Percentiles rank a stretch among this genome's conserved stretches.
Evolutionary conservation across 1,140 invertebrate genomes (phyloP).

Genomic region (Halictus rubicundus): DNA sequence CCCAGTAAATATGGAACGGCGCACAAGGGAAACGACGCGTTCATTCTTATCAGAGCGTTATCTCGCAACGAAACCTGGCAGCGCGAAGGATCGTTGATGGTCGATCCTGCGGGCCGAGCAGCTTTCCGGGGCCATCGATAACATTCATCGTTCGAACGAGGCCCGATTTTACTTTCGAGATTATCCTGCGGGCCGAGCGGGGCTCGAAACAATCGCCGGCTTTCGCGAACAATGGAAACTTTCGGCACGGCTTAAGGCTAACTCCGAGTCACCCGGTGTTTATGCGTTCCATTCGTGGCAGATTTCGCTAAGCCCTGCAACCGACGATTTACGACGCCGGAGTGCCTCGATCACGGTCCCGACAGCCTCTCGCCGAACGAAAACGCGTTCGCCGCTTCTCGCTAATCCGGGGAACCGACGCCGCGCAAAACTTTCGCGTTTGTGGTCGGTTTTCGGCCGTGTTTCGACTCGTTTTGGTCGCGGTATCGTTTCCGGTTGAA

Average conservation of each 20-base stretch:
- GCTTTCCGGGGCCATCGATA: neutral
- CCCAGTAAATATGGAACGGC: neutral
- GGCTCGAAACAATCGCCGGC: neutral
- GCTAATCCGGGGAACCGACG: no score
- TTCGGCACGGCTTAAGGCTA: neutral
- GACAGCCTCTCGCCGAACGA: no score
- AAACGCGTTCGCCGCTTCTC: no score
- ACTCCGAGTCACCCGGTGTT: neutral
- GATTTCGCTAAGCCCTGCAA: no score
- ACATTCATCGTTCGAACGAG: no score
- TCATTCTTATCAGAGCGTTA: slow-evolving; percentile 36
- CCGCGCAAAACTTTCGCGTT: no score
- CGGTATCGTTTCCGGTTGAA: no score
- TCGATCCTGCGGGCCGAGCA: neutral
- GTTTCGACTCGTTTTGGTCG: no score
- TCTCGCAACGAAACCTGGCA: slow-evolving; percentile 26
- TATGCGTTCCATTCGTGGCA: neutral
- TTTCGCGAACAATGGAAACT: neutral
- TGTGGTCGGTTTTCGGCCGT: no score
- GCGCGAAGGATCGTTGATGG: neutral
- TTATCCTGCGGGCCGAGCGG: no score
- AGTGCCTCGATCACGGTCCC: no score
- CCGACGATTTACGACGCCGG: no score
- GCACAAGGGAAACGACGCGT: neutral
- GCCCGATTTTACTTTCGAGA: neutral